Evolutionary conservation across 2,888 invertebrate genomes (phyloP).

Genomic region (Chydorus sphaericus): DNA sequence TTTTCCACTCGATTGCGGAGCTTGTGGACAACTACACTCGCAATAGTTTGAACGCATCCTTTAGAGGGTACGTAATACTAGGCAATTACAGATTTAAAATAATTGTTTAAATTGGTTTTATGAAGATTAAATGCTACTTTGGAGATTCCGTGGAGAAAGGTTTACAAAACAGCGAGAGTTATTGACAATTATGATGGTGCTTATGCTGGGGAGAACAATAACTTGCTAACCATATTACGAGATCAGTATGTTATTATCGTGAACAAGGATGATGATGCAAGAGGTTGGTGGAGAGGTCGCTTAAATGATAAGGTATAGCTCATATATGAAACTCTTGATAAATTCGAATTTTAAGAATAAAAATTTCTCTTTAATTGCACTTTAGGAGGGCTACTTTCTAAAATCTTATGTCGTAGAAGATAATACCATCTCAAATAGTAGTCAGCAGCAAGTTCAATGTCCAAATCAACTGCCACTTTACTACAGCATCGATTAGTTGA

Average conservation of each 20-base stretch:
- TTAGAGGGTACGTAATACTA: conserved; percentile 49
- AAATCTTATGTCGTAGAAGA: conserved; percentile 17
- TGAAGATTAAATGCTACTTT: conserved; percentile 56
- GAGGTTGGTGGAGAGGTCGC: conserved; percentile 91
- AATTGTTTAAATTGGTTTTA: too few species aligned
- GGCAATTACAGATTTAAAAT: background rate
- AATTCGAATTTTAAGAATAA: background rate
- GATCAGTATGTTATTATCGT: conserved; percentile 72
- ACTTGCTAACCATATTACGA: conserved; percentile 53
- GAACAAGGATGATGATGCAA: conserved; percentile 74
- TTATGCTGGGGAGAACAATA: conserved; percentile 47
- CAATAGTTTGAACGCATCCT: conserved; percentile 81
- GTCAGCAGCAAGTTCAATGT: too few species aligned
- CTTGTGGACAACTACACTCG: conserved; percentile 84
- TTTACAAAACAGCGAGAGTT: conserved; percentile 49
- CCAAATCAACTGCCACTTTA: too few species aligned
- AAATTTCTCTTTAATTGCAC: background rate
- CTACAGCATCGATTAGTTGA: too few species aligned
- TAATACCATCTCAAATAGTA: too few species aligned
- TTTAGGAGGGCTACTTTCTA: conserved; percentile 17
- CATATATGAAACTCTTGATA: background rate
- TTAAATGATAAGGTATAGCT: conserved; percentile 52
- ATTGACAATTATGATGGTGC: conserved; percentile 64
- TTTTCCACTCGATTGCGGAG: conserved; percentile 82
- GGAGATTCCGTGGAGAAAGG: conserved; percentile 64